A percentile compares a stretch with the other conserved stretches of the same genome.
These are phyloP conservation scores for Calidris pygmaea DNA, from an alignment of 2,113 vertebrate species.

Conservation along the genomic window DNA sequence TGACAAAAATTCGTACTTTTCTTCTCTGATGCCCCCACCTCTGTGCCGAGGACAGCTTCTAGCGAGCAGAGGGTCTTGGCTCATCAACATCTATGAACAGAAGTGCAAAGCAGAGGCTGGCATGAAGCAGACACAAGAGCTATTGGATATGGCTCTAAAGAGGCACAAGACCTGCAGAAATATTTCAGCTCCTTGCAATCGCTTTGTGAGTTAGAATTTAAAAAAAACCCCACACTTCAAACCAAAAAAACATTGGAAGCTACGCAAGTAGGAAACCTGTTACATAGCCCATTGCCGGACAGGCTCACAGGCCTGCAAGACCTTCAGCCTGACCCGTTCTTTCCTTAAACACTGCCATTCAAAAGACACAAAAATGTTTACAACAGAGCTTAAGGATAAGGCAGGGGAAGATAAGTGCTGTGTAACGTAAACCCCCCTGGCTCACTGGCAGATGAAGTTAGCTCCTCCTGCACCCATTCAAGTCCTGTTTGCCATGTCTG, in stretches of 20 bases:
- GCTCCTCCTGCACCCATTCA: too few relatives aligned
- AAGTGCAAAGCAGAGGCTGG: background rate
- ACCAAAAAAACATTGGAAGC: background rate
- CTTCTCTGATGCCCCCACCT: too few relatives aligned
- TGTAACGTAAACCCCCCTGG: background rate
- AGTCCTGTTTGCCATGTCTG: background rate
- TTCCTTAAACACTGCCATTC: background rate
- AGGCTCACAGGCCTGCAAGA: background rate
- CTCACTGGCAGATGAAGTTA: background rate
- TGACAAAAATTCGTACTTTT: background rate
- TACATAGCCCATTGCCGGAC: background rate
- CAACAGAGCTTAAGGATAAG: background rate
- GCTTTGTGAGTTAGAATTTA: background rate
- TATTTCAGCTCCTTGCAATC: background rate
- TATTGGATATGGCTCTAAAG: background rate
- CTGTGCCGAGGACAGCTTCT: fast-evolving
- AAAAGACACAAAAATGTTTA: background rate
- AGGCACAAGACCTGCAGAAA: background rate
- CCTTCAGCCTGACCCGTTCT: background rate
- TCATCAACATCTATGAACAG: background rate
- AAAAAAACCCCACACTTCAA: background rate
- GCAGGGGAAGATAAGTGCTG: background rate
- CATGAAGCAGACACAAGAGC: background rate
- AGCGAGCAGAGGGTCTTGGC: fast-evolving
- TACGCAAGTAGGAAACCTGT: background rate